Conservation (phyloP, 2,888 invertebrate genomes). For the Myopa tessellatipennis region DNA sequence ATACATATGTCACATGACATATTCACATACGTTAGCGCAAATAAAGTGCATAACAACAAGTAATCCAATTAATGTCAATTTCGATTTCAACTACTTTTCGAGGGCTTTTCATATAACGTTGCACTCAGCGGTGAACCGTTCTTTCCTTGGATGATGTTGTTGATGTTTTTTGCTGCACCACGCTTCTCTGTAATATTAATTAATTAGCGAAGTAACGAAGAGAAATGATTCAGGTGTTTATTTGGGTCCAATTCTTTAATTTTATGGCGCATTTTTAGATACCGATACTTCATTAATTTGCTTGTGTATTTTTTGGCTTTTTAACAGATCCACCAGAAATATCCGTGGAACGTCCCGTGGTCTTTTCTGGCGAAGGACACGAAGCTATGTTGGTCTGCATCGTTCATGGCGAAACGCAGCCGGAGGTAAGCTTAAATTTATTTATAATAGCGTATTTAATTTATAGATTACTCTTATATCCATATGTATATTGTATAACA, state of each 20-base stretch:
- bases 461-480: neutral
- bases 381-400: constrained; percentile 77
- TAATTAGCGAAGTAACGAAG: too few species aligned
- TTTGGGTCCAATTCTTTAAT: too few species aligned
- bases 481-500: neutral
- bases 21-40: too few species aligned
- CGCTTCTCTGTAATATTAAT: neutral
- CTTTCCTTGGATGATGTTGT: constrained; percentile 9
- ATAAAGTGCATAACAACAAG: neutral
- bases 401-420: constrained; percentile 76
- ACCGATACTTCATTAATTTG: too few species aligned
- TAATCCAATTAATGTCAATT: constrained; percentile 20
- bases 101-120: neutral
- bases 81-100: constrained; percentile 12
- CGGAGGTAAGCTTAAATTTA: constrained; percentile 71
- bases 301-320: neutral
- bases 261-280: too few species aligned
- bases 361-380: constrained; percentile 76
- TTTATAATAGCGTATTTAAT: neutral
- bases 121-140: constrained; percentile 7
- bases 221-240: too few species aligned
- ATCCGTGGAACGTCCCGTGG: constrained; percentile 73
- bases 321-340: constrained; percentile 68
- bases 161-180: neutral
- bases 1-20: neutral